Conservation (phyloP, 1,140 invertebrate species). For the Eufriesea mexicana region DNA sequence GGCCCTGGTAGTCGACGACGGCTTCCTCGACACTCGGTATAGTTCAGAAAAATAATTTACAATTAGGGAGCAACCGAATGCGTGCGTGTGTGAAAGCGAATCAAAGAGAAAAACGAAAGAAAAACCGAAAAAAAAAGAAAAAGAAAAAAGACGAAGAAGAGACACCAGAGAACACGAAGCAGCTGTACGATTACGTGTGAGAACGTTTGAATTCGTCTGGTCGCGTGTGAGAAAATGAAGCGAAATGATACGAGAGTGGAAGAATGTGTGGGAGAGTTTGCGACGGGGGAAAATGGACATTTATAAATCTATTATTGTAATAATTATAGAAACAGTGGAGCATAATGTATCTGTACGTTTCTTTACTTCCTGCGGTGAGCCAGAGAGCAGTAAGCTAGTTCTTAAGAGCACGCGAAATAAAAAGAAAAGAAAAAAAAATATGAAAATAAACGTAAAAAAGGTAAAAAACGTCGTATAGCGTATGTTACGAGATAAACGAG, state of each 20-base stretch:
- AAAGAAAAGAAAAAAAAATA: background rate
- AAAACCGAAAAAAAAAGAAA: no score
- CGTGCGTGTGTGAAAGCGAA: slow-evolving; percentile 32
- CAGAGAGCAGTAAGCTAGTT: slow-evolving; percentile 37
- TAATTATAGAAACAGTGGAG: slow-evolving; percentile 48
- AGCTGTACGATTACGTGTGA: slow-evolving; percentile 19
- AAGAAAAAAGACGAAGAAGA: background rate
- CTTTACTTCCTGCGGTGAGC: slow-evolving; percentile 49
- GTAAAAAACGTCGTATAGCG: background rate
- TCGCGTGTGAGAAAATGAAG: background rate
- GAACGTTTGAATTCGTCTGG: slow-evolving; percentile 17
- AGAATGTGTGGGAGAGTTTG: slow-evolving; percentile 10
- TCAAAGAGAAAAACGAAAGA: background rate
- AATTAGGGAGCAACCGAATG: slow-evolving; percentile 63
- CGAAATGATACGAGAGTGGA: background rate
- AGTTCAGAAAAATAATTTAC: slow-evolving; percentile 56
- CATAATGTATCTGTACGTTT: slow-evolving; percentile 57
- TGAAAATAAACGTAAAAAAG: background rate
- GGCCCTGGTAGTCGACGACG: slow-evolving; percentile 30
- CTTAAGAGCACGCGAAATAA: slow-evolving; percentile 36
- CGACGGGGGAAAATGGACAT: slow-evolving; percentile 24
- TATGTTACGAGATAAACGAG: slow-evolving; percentile 8
- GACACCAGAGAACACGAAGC: background rate
- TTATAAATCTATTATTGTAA: slow-evolving; percentile 67
- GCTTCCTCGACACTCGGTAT: slow-evolving; percentile 29